These are phyloP conservation scores for Pollenia griseotomentosa DNA, from an alignment of 2,888 invertebrate species.

Conservation along the genomic window DNA sequence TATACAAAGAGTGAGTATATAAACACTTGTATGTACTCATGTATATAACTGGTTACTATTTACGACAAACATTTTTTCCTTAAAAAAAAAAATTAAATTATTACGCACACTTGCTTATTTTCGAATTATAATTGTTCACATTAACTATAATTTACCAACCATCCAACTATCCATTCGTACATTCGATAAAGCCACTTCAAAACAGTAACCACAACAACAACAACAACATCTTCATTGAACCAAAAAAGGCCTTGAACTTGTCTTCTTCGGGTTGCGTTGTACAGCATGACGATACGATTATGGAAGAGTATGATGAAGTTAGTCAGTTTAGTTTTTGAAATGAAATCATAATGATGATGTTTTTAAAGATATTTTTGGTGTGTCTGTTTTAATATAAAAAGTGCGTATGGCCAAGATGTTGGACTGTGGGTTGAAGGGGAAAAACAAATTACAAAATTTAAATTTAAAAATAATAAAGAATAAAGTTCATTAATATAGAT, in stretches of 20 bases:
- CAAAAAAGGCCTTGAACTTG: conserved; percentile 73
- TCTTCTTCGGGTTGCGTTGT: conserved; percentile 58
- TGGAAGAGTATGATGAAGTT: neutral
- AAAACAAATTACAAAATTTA: too few relatives aligned
- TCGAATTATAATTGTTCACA: conserved; percentile 71
- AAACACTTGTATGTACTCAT: neutral
- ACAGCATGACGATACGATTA: conserved; percentile 36
- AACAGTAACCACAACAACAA: neutral
- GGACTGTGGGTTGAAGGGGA: neutral
- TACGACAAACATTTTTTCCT: conserved; percentile 43
- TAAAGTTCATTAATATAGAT: too few relatives aligned
- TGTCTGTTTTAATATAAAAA: conserved; percentile 41
- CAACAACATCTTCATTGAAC: conserved; percentile 44
- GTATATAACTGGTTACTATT: conserved; percentile 15
- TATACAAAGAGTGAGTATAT: neutral
- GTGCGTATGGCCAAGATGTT: conserved; percentile 23
- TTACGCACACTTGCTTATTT: conserved; percentile 50
- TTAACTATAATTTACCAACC: conserved; percentile 34
- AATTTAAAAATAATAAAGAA: neutral
- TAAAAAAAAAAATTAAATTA: conserved; percentile 14
- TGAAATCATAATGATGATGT: conserved; percentile 44
- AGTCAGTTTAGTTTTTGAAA: conserved; percentile 32
- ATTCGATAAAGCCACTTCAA: conserved; percentile 38
- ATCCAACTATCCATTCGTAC: conserved; percentile 25
- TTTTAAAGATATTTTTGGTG: conserved; percentile 2